phyloP scores from a whole-genome alignment of 2,113 vertebrate species.

The Centropus bengalensis region DNA sequence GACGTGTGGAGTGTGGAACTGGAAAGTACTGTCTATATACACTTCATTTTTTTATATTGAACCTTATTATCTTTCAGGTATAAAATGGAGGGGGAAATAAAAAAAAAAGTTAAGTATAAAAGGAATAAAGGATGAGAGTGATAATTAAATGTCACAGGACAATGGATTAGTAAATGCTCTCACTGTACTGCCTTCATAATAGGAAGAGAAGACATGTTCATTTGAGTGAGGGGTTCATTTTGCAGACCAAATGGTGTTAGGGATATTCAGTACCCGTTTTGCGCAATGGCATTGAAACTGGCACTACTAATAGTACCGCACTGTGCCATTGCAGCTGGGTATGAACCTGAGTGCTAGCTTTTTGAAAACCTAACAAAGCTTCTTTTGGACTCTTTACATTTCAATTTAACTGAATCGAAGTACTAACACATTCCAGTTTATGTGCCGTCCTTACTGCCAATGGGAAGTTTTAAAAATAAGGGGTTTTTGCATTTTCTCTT shows the following conservation, averaged over 20 bases:
- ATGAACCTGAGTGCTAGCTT: slow-evolving; percentile 44
- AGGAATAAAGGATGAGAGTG: not conserved
- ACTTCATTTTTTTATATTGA: not conserved
- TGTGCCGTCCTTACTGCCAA: not conserved
- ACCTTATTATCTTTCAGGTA: not conserved
- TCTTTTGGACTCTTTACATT: slow-evolving; percentile 69
- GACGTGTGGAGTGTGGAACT: not conserved
- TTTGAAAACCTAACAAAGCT: slow-evolving; percentile 69
- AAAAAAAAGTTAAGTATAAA: not conserved
- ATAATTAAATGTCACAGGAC: not conserved
- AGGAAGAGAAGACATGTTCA: slow-evolving; percentile 39
- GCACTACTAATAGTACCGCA: slow-evolving; percentile 30
- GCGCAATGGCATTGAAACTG: slow-evolving; percentile 39
- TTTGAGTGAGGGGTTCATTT: slow-evolving; percentile 21
- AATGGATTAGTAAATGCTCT: slow-evolving; percentile 54
- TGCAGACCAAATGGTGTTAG: not conserved
- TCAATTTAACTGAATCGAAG: slow-evolving; percentile 56
- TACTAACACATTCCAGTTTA: slow-evolving; percentile 30
- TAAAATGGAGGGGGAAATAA: not conserved
- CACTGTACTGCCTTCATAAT: slow-evolving; percentile 24
- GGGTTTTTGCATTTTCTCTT: not conserved
- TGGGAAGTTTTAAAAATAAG: not conserved
- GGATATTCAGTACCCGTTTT: slow-evolving; percentile 63
- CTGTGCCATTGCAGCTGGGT: slow-evolving; percentile 74
- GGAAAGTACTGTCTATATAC: not conserved